phyloP scores from a whole-genome alignment of 1,140 invertebrate species.

The Medauroidea extradentata region DNA sequence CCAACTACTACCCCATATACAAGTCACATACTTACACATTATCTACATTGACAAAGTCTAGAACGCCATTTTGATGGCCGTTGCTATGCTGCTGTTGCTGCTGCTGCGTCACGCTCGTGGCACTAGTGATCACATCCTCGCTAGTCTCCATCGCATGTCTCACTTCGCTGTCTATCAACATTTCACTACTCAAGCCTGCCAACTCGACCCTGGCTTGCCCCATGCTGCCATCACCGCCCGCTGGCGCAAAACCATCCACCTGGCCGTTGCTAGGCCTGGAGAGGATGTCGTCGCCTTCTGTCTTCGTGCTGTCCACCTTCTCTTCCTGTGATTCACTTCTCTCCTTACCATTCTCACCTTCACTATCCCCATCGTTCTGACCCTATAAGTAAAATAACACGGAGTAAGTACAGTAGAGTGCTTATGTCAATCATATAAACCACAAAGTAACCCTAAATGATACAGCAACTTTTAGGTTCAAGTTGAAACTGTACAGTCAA shows the following conservation, averaged over 20 bases:
- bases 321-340: background rate
- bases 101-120: background rate
- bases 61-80: conserved; percentile 17
- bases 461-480: background rate
- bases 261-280: conserved; percentile 6
- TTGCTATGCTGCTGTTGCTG: conserved; percentile 8
- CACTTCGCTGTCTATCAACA: conserved; percentile 7
- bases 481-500: background rate
- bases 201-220: background rate
- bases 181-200: conserved; percentile 6
- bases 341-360: conserved; percentile 7
- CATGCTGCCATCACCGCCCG: no score
- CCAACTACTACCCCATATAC: no score
- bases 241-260: no score
- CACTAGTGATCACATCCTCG: conserved; percentile 4
- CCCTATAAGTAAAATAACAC: background rate
- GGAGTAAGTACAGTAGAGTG: no score
- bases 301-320: background rate
- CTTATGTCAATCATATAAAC: no score
- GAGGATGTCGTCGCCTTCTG: background rate
- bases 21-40: conserved; percentile 17
- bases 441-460: background rate
- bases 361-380: background rate
- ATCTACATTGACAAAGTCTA: conserved; percentile 23
- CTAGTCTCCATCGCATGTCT: conserved; percentile 7